A percentile compares a stretch with the other conserved stretches of the same genome.
Conservation (phyloP, 2,113 vertebrate species). For the Lamprotornis superbus region DNA sequence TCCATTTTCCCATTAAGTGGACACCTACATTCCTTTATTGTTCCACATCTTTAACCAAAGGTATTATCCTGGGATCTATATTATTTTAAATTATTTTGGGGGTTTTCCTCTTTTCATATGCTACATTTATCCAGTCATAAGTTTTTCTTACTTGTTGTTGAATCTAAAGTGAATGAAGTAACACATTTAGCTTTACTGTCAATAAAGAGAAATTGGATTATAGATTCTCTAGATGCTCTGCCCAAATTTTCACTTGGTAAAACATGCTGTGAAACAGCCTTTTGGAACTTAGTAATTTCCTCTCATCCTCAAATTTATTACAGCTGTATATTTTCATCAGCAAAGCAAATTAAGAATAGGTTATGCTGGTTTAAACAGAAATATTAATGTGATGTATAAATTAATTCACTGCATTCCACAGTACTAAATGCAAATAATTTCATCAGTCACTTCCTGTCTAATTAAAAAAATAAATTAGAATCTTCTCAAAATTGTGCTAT, state of each 20-base stretch:
- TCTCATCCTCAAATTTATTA: neutral
- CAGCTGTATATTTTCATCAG: conserved; percentile 10
- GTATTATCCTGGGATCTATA: neutral
- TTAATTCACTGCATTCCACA: neutral
- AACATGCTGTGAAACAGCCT: neutral
- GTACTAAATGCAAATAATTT: neutral
- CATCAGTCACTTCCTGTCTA: neutral
- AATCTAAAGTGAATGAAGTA: neutral
- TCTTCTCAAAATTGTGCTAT: neutral
- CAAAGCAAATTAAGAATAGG: conserved; percentile 13
- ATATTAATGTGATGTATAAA: conserved; percentile 26
- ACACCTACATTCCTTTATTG: neutral
- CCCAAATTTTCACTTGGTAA: neutral
- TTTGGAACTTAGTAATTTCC: conserved; percentile 1
- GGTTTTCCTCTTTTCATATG: neutral
- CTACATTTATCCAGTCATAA: neutral
- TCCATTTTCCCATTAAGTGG: neutral
- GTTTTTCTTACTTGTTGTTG: neutral
- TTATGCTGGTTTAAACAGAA: conserved; percentile 35
- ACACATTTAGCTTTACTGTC: neutral
- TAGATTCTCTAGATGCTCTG: neutral
- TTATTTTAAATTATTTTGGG: neutral
- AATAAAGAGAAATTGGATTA: neutral
- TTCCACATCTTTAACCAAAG: neutral
- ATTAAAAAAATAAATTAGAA: neutral